Conservation (phyloP, 2,113 vertebrate genomes). For the Morone chrysops region DNA sequence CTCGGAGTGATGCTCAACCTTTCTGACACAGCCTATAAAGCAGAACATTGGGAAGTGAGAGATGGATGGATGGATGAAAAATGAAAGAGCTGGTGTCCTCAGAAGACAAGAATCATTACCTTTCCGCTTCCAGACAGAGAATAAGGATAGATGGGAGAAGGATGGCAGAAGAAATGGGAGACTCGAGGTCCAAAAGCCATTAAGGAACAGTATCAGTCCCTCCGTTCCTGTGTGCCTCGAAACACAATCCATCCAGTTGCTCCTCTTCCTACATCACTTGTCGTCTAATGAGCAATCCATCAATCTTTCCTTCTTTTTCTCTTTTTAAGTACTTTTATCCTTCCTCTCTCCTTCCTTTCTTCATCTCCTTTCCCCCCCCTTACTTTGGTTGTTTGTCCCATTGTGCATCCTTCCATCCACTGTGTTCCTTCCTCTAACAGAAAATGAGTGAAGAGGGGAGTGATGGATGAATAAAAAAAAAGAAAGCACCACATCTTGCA, state of each 20-base stretch:
- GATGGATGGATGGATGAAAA: constrained; percentile 38
- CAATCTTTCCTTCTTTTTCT: constrained; percentile 6
- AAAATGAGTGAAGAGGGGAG: background rate
- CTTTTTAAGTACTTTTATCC: background rate
- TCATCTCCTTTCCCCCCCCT: background rate
- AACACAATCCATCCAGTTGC: constrained; percentile 49
- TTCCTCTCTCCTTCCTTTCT: background rate
- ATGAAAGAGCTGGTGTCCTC: constrained; percentile 40
- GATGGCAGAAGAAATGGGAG: constrained; percentile 37
- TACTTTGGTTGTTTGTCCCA: background rate
- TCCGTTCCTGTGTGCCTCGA: constrained; percentile 22
- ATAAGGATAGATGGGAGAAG: constrained; percentile 45
- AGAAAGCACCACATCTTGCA: background rate
- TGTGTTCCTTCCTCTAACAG: background rate
- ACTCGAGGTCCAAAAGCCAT: constrained; percentile 45
- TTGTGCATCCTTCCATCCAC: background rate
- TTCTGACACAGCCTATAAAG: background rate
- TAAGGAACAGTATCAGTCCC: constrained; percentile 31
- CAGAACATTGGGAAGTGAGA: background rate
- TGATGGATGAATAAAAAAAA: constrained; percentile 47
- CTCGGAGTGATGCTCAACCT: background rate
- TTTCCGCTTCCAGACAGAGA: constrained; percentile 45
- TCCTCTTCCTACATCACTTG: constrained; percentile 26
- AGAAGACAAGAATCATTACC: constrained; percentile 56
- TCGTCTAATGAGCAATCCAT: constrained; percentile 35